Evolutionary conservation across 2,888 invertebrate species (phyloP).

Genomic region (Leistus spinibarbis): DNA sequence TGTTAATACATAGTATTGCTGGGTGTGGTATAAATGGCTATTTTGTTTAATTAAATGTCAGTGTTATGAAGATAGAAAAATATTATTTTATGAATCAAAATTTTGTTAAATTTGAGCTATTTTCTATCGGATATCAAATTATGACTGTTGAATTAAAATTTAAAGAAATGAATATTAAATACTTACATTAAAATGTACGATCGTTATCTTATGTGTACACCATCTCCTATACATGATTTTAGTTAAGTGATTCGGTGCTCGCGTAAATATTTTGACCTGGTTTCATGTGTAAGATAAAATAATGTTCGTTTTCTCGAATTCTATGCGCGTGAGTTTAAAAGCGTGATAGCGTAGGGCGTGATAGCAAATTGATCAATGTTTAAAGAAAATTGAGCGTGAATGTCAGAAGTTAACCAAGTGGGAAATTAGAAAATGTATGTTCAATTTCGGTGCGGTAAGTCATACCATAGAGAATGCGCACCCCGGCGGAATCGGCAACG

Average conservation of each 20-base stretch:
- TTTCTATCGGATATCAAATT: too few species aligned
- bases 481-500: neutral
- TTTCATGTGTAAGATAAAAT: neutral
- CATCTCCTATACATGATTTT: too few species aligned
- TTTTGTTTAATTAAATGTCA: too few species aligned
- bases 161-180: too few species aligned
- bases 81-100: too few species aligned
- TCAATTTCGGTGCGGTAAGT: constrained; percentile 17
- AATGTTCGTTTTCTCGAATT: neutral
- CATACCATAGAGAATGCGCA: neutral
- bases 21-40: too few species aligned
- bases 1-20: too few species aligned
- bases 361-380: constrained; percentile 22
- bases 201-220: too few species aligned
- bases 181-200: too few species aligned
- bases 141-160: too few species aligned
- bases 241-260: neutral
- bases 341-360: neutral
- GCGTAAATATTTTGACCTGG: neutral
- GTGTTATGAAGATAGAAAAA: too few species aligned
- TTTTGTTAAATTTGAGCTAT: too few species aligned
- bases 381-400: constrained; percentile 22
- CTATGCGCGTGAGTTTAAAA: neutral
- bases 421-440: constrained; percentile 23
- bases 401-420: constrained; percentile 22